phyloP scores from a whole-genome alignment of 2,888 invertebrate species.

The Heliconius hortense region DNA sequence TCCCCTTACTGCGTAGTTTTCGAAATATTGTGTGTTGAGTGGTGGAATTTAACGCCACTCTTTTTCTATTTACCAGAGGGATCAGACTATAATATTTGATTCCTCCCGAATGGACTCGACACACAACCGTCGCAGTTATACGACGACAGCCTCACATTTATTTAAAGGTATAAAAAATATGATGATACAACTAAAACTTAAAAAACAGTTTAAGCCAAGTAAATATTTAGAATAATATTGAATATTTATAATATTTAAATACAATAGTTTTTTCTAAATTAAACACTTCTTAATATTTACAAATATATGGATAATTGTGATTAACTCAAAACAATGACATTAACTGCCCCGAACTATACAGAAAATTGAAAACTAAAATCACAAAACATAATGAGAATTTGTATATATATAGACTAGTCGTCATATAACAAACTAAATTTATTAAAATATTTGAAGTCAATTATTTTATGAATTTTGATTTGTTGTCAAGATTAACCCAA shows the following conservation, averaged over 20 bases:
- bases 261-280: not conserved
- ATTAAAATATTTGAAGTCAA: slow-evolving; percentile 20
- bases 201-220: too few relatives aligned
- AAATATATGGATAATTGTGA: not conserved
- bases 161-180: too few relatives aligned
- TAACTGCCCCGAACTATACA: not conserved
- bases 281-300: not conserved
- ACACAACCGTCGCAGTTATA: too few relatives aligned
- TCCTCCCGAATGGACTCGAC: too few relatives aligned
- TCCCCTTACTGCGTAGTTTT: too few relatives aligned
- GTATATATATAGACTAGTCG: not conserved
- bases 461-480: not conserved
- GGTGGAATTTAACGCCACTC: too few relatives aligned
- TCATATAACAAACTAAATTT: not conserved
- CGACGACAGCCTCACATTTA: too few relatives aligned
- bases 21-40: too few relatives aligned
- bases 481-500: slow-evolving; percentile 56
- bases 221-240: too few relatives aligned
- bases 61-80: too few relatives aligned
- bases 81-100: too few relatives aligned
- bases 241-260: not conserved
- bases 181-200: too few relatives aligned
- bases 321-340: not conserved
- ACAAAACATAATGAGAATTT: not conserved
- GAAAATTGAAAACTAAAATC: not conserved